These are phyloP conservation scores for Psylliodes chrysocephalus DNA, from an alignment of 2,888 invertebrate species.

Conservation along the genomic window DNA sequence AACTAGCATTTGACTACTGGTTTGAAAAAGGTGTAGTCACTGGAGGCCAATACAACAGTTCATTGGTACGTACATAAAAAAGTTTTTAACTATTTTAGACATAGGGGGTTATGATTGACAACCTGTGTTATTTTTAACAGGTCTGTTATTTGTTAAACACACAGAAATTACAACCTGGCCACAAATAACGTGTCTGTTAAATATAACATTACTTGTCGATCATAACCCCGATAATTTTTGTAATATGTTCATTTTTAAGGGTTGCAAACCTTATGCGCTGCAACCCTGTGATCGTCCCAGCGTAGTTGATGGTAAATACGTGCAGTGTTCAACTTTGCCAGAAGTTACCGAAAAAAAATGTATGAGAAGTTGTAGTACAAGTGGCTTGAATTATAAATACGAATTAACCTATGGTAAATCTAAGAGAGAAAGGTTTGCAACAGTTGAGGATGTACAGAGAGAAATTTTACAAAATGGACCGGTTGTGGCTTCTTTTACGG, in stretches of 20 bases:
- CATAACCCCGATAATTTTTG: too few relatives aligned
- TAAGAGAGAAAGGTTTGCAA: not conserved
- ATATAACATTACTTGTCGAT: too few relatives aligned
- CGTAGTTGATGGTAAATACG: constrained; percentile 3
- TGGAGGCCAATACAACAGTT: constrained; percentile 80
- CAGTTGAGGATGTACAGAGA: constrained; percentile 71
- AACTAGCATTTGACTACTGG: constrained; percentile 86
- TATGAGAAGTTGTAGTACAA: constrained; percentile 16
- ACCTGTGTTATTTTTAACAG: too few relatives aligned
- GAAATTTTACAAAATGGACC: constrained; percentile 86
- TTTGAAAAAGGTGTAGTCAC: constrained; percentile 83
- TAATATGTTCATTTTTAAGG: constrained; percentile 28
- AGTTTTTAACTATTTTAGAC: too few relatives aligned
- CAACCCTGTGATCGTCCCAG: constrained; percentile 40
- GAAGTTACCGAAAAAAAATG: constrained; percentile 30
- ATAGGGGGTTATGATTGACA: too few relatives aligned
- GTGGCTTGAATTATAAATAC: constrained; percentile 53
- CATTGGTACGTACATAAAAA: constrained; percentile 65
- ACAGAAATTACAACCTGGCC: too few relatives aligned
- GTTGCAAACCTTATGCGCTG: constrained; percentile 43
- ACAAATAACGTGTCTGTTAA: too few relatives aligned
- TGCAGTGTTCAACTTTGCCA: not conserved
- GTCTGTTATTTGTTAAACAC: too few relatives aligned
- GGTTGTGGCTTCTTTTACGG: constrained; percentile 84
- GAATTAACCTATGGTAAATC: constrained; percentile 13